Evolutionary conservation across 2,797 vertebrate genomes (phyloP).

Genomic region (Cryptoprocta ferox): DNA sequence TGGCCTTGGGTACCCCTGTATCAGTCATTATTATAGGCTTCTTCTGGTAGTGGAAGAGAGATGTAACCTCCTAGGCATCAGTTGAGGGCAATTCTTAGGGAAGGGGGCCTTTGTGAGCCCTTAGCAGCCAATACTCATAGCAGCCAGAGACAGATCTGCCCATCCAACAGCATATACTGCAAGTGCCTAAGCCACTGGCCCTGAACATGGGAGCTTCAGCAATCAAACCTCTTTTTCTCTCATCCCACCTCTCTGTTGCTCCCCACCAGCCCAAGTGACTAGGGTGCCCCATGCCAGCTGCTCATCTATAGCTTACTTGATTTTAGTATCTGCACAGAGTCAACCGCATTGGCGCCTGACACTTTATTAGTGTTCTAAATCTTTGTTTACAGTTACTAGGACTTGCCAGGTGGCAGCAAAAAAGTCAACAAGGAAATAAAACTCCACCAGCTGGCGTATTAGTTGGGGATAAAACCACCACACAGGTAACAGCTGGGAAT

Average conservation of each 20-base stretch:
- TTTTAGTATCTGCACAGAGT: constrained; percentile 53
- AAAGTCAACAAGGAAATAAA: constrained; percentile 82
- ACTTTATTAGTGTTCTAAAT: constrained; percentile 67
- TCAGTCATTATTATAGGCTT: neutral
- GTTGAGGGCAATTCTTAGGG: neutral
- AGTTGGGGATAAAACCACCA: constrained; percentile 23
- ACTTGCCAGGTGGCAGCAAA: constrained; percentile 67
- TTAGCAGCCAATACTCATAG: neutral
- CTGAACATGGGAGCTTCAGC: neutral
- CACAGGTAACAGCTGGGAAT: constrained; percentile 49
- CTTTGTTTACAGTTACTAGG: constrained; percentile 78
- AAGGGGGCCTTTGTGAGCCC: neutral
- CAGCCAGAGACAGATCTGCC: neutral
- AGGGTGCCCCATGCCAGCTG: neutral
- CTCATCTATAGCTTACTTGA: neutral
- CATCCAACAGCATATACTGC: neutral
- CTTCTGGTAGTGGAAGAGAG: neutral
- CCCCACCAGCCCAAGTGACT: neutral
- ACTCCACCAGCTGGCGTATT: constrained; percentile 66
- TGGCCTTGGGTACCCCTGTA: neutral
- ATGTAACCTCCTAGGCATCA: neutral
- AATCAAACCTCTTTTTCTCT: neutral
- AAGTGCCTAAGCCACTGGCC: neutral
- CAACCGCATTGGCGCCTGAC: constrained; percentile 52
- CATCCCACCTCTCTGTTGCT: neutral